A percentile compares a stretch with the other conserved stretches of the same genome.
phyloP scores from a whole-genome alignment of 1,140 invertebrate species.

The Drosophila pallidifrons region DNA sequence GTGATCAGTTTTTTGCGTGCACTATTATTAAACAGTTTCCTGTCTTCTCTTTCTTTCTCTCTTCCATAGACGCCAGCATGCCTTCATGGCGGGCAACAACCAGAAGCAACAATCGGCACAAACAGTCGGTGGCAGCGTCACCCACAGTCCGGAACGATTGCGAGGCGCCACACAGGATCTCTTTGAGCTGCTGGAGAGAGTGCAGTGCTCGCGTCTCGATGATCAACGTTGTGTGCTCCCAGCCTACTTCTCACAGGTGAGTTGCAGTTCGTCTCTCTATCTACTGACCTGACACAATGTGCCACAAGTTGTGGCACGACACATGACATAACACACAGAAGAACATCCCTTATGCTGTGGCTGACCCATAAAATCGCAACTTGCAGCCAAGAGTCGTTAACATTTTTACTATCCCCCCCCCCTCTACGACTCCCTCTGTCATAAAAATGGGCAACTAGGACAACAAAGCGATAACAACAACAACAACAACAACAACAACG shows the following conservation, averaged over 20 bases:
- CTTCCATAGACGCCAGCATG: constrained; percentile 85
- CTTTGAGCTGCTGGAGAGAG: constrained; percentile 95
- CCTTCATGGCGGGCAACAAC: constrained; percentile 85
- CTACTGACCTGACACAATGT: constrained; percentile 18
- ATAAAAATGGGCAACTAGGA: constrained; percentile 71
- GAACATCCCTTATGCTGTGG: constrained; percentile 27
- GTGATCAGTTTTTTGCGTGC: constrained; percentile 72
- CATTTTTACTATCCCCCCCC: constrained; percentile 41
- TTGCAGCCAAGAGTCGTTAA: constrained; percentile 58
- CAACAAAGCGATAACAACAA: constrained; percentile 41
- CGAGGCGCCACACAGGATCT: constrained; percentile 92
- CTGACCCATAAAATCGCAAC: constrained; percentile 70
- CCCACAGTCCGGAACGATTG: constrained; percentile 85
- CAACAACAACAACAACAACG: background rate
- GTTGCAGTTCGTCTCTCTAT: constrained; percentile 39
- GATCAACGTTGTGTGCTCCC: constrained; percentile 97
- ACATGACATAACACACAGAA: background rate
- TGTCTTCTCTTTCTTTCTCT: constrained; percentile 30
- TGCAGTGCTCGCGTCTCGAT: constrained; percentile 96
- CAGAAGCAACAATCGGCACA: constrained; percentile 67
- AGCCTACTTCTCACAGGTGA: constrained; percentile 94
- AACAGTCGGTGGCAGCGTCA: constrained; percentile 84
- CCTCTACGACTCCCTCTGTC: constrained; percentile 4
- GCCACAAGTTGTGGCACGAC: constrained; percentile 10
- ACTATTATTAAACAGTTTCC: constrained; percentile 67